Percentiles rank a stretch among this genome's conserved stretches.
Evolutionary conservation across 2,797 vertebrate species (phyloP).

Genomic region (Merluccius polli): DNA sequence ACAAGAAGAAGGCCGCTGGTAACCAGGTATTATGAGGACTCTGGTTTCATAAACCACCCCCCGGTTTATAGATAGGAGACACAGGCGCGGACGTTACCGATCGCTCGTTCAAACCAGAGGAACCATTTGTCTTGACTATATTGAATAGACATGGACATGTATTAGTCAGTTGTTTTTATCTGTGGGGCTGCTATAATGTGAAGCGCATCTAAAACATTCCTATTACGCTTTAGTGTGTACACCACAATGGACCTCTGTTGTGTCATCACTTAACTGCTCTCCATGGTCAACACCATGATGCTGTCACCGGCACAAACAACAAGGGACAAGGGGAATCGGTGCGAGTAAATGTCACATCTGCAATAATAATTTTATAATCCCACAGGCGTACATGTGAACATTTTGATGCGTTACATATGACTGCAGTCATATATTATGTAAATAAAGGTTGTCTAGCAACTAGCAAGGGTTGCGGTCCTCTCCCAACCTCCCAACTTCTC

Average conservation of each 20-base stretch:
- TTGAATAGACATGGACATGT: too few relatives aligned
- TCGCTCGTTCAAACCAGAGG: too few relatives aligned
- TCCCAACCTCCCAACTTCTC: not conserved
- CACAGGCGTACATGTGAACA: too few relatives aligned
- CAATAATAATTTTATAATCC: too few relatives aligned
- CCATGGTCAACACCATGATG: not conserved
- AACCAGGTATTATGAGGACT: constrained; percentile 82
- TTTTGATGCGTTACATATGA: too few relatives aligned
- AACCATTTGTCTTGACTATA: too few relatives aligned
- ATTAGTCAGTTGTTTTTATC: too few relatives aligned
- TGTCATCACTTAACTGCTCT: not conserved
- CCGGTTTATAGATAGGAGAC: too few relatives aligned
- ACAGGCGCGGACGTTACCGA: too few relatives aligned
- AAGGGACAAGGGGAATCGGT: not conserved
- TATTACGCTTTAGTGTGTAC: not conserved
- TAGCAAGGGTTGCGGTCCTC: not conserved
- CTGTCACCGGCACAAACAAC: not conserved
- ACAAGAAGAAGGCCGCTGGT: constrained; percentile 92
- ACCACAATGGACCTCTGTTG: not conserved
- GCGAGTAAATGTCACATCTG: not conserved
- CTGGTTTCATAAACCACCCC: not conserved
- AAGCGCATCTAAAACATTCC: not conserved
- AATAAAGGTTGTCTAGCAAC: too few relatives aligned
- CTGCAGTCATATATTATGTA: too few relatives aligned
- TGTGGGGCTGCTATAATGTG: too few relatives aligned